phyloP scores from a whole-genome alignment of 1,140 invertebrate genomes.

The Sipha flava region DNA sequence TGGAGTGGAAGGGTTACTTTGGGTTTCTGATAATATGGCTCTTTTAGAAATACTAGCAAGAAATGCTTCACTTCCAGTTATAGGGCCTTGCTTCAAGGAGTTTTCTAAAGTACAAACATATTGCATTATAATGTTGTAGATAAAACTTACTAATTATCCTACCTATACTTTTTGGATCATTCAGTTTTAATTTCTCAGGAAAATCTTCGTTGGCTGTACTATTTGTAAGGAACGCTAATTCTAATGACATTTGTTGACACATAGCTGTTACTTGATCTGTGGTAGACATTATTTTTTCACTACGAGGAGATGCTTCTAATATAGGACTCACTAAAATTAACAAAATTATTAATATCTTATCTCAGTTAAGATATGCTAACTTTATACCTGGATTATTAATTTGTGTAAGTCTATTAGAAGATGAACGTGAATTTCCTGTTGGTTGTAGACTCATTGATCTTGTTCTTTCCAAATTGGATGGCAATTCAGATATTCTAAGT shows the following conservation, averaged over 20 bases:
- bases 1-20: conserved; percentile 38
- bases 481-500: conserved; percentile 82
- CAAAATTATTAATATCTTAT: not conserved
- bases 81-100: conserved; percentile 36
- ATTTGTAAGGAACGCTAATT: conserved; percentile 66
- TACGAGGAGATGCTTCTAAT: conserved; percentile 59
- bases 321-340: conserved; percentile 60
- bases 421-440: conserved; percentile 46
- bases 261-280: conserved; percentile 70
- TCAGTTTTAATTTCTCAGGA: conserved; percentile 11
- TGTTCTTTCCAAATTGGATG: conserved; percentile 80
- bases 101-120: conserved; percentile 38
- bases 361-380: not conserved
- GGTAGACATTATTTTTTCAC: conserved; percentile 46
- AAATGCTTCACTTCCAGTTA: conserved; percentile 40
- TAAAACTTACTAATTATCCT: not conserved
- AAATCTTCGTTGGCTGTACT: conserved; percentile 40
- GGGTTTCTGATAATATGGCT: conserved; percentile 40
- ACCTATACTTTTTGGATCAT: not conserved
- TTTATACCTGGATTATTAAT: conserved; percentile 48
- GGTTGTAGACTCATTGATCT: conserved; percentile 54
- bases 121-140: not conserved
- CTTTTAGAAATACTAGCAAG: conserved; percentile 46
- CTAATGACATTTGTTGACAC: conserved; percentile 79
- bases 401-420: conserved; percentile 44